Conservation (phyloP, 2,797 vertebrate species). For the Pantherophis alleghaniensis region DNA sequence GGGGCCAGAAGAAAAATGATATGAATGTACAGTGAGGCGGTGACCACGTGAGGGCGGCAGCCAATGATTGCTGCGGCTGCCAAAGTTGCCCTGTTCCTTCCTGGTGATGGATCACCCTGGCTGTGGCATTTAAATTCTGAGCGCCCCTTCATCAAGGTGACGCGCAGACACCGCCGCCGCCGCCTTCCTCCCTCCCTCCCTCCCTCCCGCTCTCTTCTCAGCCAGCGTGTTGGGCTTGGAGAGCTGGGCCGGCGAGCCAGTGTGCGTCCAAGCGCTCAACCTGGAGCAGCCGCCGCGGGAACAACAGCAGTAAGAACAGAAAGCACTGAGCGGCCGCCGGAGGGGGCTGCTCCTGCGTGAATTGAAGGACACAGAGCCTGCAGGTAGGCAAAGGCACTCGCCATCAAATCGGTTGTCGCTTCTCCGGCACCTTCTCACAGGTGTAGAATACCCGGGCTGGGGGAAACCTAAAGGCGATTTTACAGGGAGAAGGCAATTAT, state of each 20-base stretch:
- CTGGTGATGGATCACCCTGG: constrained; percentile 87
- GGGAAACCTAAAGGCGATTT: too few species aligned
- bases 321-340: constrained; percentile 11
- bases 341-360: not conserved
- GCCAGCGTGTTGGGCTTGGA: constrained; percentile 20
- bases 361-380: not conserved
- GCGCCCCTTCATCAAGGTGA: constrained; percentile 87
- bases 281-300: constrained; percentile 29
- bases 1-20: constrained; percentile 81
- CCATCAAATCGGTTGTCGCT: not conserved
- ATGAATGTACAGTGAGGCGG: constrained; percentile 85
- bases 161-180: constrained; percentile 65
- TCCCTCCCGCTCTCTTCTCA: not conserved
- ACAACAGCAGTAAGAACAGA: not conserved
- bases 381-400: constrained; percentile 14
- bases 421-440: not conserved
- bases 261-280: constrained; percentile 44
- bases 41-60: constrained; percentile 74
- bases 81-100: constrained; percentile 76
- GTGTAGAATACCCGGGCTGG: not conserved
- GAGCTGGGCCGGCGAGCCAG: constrained; percentile 28
- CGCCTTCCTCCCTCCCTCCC: not conserved
- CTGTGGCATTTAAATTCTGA: constrained; percentile 94
- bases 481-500: not conserved
- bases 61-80: constrained; percentile 84